phyloP scores from a whole-genome alignment of 1,140 invertebrate species.

The Cotesia glomerata region DNA sequence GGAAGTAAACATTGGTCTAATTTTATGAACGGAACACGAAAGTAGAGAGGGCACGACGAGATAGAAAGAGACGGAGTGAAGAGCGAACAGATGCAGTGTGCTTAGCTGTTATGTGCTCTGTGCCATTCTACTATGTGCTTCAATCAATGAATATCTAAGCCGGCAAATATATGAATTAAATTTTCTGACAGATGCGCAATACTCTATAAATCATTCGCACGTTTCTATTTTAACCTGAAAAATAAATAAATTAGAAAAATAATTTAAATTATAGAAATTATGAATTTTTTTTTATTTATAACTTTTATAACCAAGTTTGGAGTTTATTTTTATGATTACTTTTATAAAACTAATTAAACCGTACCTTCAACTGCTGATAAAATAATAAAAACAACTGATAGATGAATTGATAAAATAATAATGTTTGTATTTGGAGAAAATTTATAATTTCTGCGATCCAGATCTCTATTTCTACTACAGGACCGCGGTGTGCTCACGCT shows the following conservation, averaged over 20 bases:
- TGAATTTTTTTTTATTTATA: too few species aligned
- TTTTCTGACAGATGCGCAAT: conserved; percentile 20
- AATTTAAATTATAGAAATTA: too few species aligned
- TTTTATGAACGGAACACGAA: conserved; percentile 39
- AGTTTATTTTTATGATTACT: background rate
- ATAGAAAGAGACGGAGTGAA: background rate
- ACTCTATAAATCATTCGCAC: background rate
- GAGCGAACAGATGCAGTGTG: conserved; percentile 27
- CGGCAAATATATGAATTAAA: conserved; percentile 19
- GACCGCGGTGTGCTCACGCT: background rate
- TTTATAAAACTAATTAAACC: too few species aligned
- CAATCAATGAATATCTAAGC: conserved; percentile 27
- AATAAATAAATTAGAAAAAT: too few species aligned
- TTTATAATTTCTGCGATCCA: too few species aligned
- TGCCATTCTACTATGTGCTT: background rate
- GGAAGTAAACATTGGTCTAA: conserved; percentile 45
- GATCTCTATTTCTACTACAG: too few species aligned
- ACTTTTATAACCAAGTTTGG: too few species aligned
- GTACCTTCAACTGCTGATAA: background rate
- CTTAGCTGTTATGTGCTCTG: too few species aligned
- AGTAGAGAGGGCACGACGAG: conserved; percentile 15
- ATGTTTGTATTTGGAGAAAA: background rate
- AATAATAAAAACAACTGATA: background rate
- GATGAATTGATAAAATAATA: background rate
- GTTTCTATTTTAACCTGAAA: background rate